Conservation (phyloP, 2,888 invertebrate species). For the Eucriotettix oculatus region DNA sequence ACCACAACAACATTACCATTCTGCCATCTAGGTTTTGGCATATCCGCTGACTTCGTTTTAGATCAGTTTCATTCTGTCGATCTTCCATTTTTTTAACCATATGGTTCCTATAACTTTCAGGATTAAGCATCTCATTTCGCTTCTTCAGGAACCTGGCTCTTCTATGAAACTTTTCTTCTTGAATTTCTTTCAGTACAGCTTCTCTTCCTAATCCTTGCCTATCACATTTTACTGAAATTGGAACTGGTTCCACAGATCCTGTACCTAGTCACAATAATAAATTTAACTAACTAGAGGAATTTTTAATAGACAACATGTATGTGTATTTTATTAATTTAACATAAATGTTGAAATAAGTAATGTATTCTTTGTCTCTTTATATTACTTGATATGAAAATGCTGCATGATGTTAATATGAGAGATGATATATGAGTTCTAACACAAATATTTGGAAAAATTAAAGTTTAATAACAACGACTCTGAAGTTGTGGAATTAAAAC, state of each 20-base stretch:
- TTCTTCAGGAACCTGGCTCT: constrained; percentile 17
- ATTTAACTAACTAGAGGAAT: neutral
- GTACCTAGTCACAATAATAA: constrained; percentile 6
- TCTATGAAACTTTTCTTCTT: constrained; percentile 20
- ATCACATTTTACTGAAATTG: constrained; percentile 40
- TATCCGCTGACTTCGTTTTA: constrained; percentile 32
- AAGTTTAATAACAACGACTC: too few species aligned
- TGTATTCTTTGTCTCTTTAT: too few species aligned
- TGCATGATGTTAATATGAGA: too few species aligned
- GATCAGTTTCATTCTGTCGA: constrained; percentile 27
- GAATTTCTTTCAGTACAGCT: constrained; percentile 25
- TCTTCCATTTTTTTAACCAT: constrained; percentile 31
- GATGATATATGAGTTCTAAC: too few species aligned
- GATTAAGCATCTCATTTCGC: constrained; percentile 15
- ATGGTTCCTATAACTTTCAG: constrained; percentile 29
- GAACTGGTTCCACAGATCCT: constrained; percentile 44
- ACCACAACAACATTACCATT: constrained; percentile 20
- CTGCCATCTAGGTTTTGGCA: constrained; percentile 39
- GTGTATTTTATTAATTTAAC: too few species aligned
- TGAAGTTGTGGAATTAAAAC: too few species aligned
- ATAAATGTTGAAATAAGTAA: too few species aligned
- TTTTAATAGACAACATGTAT: too few species aligned
- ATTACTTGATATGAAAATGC: too few species aligned
- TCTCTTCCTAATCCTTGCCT: constrained; percentile 46
- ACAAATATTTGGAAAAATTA: too few species aligned